phyloP scores from a whole-genome alignment of 2,113 vertebrate species.

The Syngnathoides biaculeatus region DNA sequence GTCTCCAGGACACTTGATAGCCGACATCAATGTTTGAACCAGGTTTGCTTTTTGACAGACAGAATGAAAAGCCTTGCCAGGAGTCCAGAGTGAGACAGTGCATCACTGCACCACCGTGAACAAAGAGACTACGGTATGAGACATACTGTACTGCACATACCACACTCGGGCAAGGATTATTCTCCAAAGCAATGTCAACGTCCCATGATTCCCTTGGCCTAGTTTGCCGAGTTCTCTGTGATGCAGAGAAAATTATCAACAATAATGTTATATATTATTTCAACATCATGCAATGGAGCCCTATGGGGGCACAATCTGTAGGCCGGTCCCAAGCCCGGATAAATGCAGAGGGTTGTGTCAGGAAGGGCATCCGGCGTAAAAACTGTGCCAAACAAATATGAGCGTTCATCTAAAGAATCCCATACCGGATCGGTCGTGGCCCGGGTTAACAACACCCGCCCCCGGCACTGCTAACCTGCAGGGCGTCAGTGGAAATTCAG shows the following conservation, averaged over 20 bases:
- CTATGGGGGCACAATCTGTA: no score
- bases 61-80: slow-evolving; percentile 6
- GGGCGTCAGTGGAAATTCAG: no score
- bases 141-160: slow-evolving; percentile 6
- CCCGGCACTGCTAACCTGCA: no score
- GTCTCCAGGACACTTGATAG: slow-evolving; percentile 30
- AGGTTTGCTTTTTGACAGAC: slow-evolving; percentile 40
- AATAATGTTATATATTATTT: slow-evolving; percentile 18
- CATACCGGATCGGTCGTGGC: no score
- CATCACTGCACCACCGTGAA: slow-evolving; percentile 32
- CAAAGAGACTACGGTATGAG: slow-evolving; percentile 51
- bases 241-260: slow-evolving; percentile 27
- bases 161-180: slow-evolving; percentile 5
- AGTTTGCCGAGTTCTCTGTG: slow-evolving; percentile 9
- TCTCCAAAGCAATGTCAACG: slow-evolving; percentile 19
- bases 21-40: slow-evolving; percentile 40
- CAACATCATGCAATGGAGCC: no score
- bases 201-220: slow-evolving; percentile 11
- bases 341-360: no score
- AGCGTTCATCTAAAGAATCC: no score
- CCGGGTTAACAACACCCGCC: no score
- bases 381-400: no score
- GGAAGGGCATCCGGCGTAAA: no score
- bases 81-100: slow-evolving; percentile 31
- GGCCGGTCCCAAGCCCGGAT: no score